Evolutionary conservation across 1,140 invertebrate species (phyloP), one percentile per base, ranked within the genome.

Genomic region (Mizuhopecten yessoensis): DNA sequence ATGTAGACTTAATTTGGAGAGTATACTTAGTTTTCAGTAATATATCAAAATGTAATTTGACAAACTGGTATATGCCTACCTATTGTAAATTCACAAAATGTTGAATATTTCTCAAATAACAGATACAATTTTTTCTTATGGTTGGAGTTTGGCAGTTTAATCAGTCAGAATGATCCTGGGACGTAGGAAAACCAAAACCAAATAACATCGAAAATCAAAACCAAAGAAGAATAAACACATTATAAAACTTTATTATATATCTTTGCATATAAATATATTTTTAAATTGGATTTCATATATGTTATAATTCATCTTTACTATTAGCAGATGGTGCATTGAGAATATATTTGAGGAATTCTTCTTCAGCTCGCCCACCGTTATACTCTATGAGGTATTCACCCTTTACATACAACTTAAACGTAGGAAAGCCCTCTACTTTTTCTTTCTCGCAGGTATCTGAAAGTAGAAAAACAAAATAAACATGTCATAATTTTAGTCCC

Each of bases 341-440:
- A 34, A 95, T 88, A 92, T 94, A 95, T 33, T 94, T 92, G 33
- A 93, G 75, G 90, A 95, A 95, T 34, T 93, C 94, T 34, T 94
- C 91, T 88, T 94, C 98, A 94, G 97, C 98, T 94, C 98, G 97
- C 17, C 97, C 98, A 5, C 98, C 98, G 57, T 96, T 97, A 95
- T 98, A 98, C 33, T 95, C 95, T 86, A 94, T 93, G 7, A 97
- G 96, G 95, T 97, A 98, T 93, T 98, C 97, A 93, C 97, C 98
- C 95, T 98, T 98, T 92, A 97, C 98, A 95, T 98, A 98, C 96
- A 98, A 98, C 95, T 98, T 98, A 86, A 98, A 97, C 0, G 98
- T 98, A 11, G 98, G 98, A 96, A 98, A 99, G 7, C 98, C 98
- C 92, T 97, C 97, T 0, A 98, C 97, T 91, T 98, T 97, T 95